Percentiles rank a stretch among this genome's conserved stretches.
These are phyloP conservation scores for Pelvicachromis taeniatus DNA, from an alignment of 2,113 vertebrate genomes.

Conservation along the genomic window DNA sequence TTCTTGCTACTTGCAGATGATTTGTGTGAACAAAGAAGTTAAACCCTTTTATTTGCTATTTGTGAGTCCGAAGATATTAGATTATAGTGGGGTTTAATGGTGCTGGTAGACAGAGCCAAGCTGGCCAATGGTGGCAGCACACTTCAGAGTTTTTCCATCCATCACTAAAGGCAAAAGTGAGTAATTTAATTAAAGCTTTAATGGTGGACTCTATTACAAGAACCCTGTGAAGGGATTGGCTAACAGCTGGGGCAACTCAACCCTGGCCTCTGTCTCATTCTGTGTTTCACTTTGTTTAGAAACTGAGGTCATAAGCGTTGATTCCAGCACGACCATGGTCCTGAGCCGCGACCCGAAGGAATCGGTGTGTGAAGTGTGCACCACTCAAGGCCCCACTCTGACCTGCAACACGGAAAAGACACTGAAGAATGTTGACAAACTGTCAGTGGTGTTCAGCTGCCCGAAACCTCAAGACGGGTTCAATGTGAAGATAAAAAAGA, in stretches of 20 bases:
- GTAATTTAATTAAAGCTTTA: background rate
- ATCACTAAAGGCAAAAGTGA: background rate
- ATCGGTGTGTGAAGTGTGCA: slow-evolving; percentile 63
- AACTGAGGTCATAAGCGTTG: slow-evolving; percentile 33
- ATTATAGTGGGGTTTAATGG: background rate
- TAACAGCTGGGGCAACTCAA: background rate
- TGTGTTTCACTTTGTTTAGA: background rate
- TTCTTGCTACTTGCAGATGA: background rate
- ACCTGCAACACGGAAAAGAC: slow-evolving; percentile 26
- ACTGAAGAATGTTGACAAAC: background rate
- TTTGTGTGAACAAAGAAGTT: background rate
- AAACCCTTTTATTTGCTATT: background rate
- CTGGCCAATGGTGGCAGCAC: background rate
- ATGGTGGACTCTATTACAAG: background rate
- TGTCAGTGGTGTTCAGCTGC: slow-evolving; percentile 65
- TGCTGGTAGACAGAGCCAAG: background rate
- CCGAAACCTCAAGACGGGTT: slow-evolving; percentile 61
- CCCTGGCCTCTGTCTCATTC: background rate
- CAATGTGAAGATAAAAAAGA: slow-evolving; percentile 67
- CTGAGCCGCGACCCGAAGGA: slow-evolving; percentile 19
- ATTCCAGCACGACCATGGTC: slow-evolving; percentile 27
- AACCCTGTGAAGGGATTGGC: background rate
- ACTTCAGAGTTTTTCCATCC: background rate
- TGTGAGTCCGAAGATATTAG: background rate
- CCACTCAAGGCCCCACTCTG: background rate